phyloP scores from a whole-genome alignment of 2,113 vertebrate species.

The Catharus bicknelli region DNA sequence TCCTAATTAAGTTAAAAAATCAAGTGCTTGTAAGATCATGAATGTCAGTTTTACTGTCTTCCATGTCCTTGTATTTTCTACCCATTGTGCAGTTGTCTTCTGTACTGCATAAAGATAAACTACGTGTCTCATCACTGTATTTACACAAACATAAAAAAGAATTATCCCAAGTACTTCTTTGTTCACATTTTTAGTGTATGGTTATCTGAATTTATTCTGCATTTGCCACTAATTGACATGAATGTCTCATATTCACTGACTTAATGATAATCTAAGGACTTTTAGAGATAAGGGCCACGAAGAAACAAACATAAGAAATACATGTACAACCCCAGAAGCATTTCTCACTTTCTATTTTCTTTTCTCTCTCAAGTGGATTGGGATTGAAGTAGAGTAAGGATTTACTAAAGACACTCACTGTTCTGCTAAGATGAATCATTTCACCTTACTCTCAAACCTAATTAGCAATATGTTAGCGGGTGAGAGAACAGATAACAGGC shows the following conservation, averaged over 20 bases:
- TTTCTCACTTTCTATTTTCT: conserved; percentile 10
- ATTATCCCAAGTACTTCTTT: not conserved
- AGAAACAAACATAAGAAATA: not conserved
- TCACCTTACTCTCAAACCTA: conserved; percentile 49
- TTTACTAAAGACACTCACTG: conserved; percentile 40
- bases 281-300: not conserved
- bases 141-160: not conserved
- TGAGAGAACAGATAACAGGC: conserved; percentile 58
- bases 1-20: conserved; percentile 12
- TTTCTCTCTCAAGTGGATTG: conserved; percentile 5
- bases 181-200: not conserved
- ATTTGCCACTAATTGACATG: not conserved
- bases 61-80: not conserved
- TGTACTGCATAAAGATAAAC: not conserved
- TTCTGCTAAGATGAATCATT: conserved; percentile 58
- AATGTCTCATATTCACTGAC: not conserved
- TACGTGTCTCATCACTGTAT: accelerated
- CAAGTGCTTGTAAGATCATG: not conserved
- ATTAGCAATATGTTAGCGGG: conserved; percentile 60
- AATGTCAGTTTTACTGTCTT: not conserved
- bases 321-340: not conserved
- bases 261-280: not conserved
- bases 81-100: not conserved
- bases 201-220: not conserved
- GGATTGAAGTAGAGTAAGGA: conserved; percentile 11